A percentile compares a stretch with the other conserved stretches of the same genome.
phyloP scores from a whole-genome alignment of 2,888 invertebrate species.

The Slavum lentiscoides region DNA sequence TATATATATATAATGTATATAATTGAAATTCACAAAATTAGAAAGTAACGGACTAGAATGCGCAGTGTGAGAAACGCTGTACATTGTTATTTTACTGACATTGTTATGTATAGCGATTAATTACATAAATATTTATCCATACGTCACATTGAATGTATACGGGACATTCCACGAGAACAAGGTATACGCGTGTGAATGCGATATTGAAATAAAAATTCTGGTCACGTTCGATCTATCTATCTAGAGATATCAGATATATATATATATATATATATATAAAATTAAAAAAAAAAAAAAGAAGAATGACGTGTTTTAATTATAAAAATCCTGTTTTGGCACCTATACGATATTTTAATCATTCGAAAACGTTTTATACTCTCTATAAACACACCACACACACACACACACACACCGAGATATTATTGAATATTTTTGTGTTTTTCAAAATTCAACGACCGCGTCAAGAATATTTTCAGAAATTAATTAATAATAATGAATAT shows the following conservation, averaged over 20 bases:
- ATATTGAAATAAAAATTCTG: conserved; percentile 12
- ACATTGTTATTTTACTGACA: neutral
- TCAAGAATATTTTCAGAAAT: too few species aligned
- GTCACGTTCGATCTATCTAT: neutral
- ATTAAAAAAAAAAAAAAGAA: neutral
- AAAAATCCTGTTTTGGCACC: conserved; percentile 9
- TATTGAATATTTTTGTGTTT: neutral
- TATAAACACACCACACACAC: too few species aligned
- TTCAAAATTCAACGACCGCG: too few species aligned
- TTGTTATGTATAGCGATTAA: neutral
- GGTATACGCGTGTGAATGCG: neutral
- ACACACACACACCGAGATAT: neutral
- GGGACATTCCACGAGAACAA: neutral
- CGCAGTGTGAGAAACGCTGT: neutral
- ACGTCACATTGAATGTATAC: neutral
- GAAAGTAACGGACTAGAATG: neutral
- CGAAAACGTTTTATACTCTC: neutral
- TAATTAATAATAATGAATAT: too few species aligned
- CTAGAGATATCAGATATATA: neutral
- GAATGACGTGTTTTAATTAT: neutral
- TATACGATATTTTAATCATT: neutral
- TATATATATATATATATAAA: too few species aligned
- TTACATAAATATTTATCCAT: conserved; percentile 20
- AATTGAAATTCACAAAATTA: neutral
- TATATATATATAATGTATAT: conserved; percentile 14